Base-by-base conservation (phyloP, 1,140 invertebrate genomes). In the Diuraphis noxia region DNA sequence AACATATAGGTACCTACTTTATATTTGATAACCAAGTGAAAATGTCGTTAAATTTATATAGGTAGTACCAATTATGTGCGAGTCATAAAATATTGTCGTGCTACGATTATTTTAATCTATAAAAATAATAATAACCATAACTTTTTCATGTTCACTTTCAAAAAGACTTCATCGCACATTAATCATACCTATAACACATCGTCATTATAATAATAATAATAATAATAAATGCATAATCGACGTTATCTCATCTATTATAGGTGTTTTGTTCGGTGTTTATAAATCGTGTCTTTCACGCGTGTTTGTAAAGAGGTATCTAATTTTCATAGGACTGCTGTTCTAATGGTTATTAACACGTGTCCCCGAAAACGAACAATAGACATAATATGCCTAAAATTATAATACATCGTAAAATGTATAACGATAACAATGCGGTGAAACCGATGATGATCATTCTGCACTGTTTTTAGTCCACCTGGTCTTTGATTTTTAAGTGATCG, bases 141-240 rank as follows among this genome's bases (percentile, higher is more conserved):
- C 56, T 72, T 72, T n/a, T 72, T 72, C 56, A 5, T n/a, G 56
- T 72, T 72, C 30, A n/a, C 72, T 79, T 79, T 79, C 72, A 77
- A 77, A 36, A 79, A 19, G 6, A 79, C 19, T 79, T 36, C 72
- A 36, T 36, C 19, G 30, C 56, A 34, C 5, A 72, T n/a, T 72
- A 63, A 72, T 72, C 9, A 72, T 72, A 72, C 30, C 30, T 63
- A n/a, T 46, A 46, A 21, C 46, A 72, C 17, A 5, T n/a, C 13
- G 56, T 72, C 56, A 72, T n/a, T 72, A 72, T 72, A 72, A 72
- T 72, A 72, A 49, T 49, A 49, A 72, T 72, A 72, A 72, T 72
- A 72, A 49, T 49, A 49, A 49, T 49, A 49, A 49, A 49, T n/a
- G 56, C 56, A 36, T 36, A 79, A 79, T 79, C 72, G 34, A 79